Evolutionary conservation across 2,797 vertebrate species (phyloP), one percentile per base, ranked within the genome.

Genomic region (Streptopelia turtur): DNA sequence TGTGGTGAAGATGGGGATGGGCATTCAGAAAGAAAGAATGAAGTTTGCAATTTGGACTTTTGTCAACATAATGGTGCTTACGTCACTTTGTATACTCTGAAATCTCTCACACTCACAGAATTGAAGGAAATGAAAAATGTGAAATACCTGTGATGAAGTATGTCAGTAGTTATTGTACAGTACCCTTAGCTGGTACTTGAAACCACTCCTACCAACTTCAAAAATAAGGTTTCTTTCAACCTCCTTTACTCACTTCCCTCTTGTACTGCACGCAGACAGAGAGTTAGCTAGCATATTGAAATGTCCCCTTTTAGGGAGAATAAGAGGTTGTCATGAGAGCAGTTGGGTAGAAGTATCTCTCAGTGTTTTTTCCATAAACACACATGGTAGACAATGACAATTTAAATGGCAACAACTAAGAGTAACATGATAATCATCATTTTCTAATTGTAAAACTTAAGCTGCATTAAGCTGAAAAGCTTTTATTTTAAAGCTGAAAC

Each of bases 161-260:
- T 31, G 72, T 33, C 35, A 92, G 77, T n/a, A 87, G 75, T 87
- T 89, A 39, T 22, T 88, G 68, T 39, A 86, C 59, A 95, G 94
- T 64, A 35, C 39, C 55, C 41, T 96, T 72, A 33, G n/a, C 39
- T 93, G 69, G 25, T 74, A 63, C 78, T 92, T 85, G 79, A 97
- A 96, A 92, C 25, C 35, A 69, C 43, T 93, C 47, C 37, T 56
- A 84, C 53, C n/a, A 63, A 90, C 82, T 95, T 90, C 37, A 92
- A 78, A 56, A 60, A 13, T 47, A 90, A 80, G 56, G 52, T 79
- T 91, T 59, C 91, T 83, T 91, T 83, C 74, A 78, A 52, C 31
- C 55, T 77, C 41, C 20, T 69, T 52, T 18, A 68, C 52, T 53
- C 27, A 18, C 66, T 89, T 63, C n/a, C 37, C 21, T 91, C 70